phyloP scores from a whole-genome alignment of 2,888 invertebrate species.

The Cantharis rustica region DNA sequence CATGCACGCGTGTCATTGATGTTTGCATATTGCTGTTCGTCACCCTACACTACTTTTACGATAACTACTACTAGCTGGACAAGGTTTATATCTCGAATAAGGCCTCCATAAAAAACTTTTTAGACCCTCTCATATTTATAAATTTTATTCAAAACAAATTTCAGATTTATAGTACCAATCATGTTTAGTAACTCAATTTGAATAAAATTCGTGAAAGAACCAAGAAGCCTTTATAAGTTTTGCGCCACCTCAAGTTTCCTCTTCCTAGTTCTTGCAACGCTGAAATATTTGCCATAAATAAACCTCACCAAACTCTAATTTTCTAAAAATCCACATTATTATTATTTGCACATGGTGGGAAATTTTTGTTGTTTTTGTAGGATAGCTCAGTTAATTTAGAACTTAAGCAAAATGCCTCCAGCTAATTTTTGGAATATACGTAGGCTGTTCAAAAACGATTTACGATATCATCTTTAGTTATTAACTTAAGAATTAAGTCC shows the following conservation, averaged over 20 bases:
- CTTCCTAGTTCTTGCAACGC: not conserved
- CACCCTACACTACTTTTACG: slow-evolving; percentile 16
- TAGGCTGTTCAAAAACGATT: too few species aligned
- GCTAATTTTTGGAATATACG: too few species aligned
- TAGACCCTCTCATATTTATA: not conserved
- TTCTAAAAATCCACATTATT: not conserved
- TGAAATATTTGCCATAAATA: not conserved
- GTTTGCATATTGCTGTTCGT: slow-evolving; percentile 30
- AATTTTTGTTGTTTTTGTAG: not conserved
- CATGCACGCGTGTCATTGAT: slow-evolving; percentile 29
- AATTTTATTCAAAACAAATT: not conserved
- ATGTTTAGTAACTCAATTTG: not conserved
- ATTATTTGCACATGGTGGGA: not conserved
- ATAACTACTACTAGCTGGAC: slow-evolving; percentile 15
- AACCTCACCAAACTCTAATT: not conserved
- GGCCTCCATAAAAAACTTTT: not conserved
- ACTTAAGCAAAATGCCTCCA: not conserved
- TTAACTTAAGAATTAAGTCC: too few species aligned
- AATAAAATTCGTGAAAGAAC: not conserved
- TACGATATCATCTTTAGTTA: too few species aligned
- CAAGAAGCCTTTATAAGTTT: not conserved
- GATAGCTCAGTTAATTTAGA: not conserved
- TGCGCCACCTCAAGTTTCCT: not conserved
- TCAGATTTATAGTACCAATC: not conserved
- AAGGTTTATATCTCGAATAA: slow-evolving; percentile 10